Evolutionary conservation across 2,113 vertebrate species (phyloP).

Genomic region (Erythrolamprus reginae): DNA sequence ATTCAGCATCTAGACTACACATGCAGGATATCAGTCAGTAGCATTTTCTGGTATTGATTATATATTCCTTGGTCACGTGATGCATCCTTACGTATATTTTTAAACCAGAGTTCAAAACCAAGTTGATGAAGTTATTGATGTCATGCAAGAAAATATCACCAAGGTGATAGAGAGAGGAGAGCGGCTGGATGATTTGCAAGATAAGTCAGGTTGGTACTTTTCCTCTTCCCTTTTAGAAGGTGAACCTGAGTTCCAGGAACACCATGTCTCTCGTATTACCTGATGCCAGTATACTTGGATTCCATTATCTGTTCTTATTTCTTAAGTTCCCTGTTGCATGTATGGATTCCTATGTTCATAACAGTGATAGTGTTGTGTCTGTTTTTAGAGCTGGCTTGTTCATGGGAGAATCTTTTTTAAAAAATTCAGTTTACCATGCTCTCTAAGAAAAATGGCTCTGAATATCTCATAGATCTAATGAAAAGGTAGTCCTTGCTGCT

Average conservation of each 20-base stretch:
- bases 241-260: background rate
- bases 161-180: slow-evolving; percentile 97
- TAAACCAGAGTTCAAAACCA: slow-evolving; percentile 90
- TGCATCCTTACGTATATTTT: background rate
- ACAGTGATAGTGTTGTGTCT: background rate
- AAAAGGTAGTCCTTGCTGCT: background rate
- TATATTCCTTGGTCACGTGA: background rate
- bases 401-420: background rate
- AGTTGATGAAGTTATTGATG: slow-evolving; percentile 97
- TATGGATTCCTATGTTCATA: background rate
- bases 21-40: background rate
- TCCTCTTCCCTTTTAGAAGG: background rate
- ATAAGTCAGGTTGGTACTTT: slow-evolving; percentile 86
- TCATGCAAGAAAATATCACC: slow-evolving; percentile 99
- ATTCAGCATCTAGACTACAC: background rate
- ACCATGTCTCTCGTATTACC: background rate
- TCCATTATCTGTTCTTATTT: background rate
- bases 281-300: background rate
- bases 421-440: background rate
- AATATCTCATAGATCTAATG: background rate
- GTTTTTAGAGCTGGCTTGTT: background rate
- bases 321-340: background rate
- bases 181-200: slow-evolving; percentile 93
- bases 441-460: background rate
- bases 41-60: background rate